Conservation (phyloP, 2,113 vertebrate species). For the Nicator chloris region DNA sequence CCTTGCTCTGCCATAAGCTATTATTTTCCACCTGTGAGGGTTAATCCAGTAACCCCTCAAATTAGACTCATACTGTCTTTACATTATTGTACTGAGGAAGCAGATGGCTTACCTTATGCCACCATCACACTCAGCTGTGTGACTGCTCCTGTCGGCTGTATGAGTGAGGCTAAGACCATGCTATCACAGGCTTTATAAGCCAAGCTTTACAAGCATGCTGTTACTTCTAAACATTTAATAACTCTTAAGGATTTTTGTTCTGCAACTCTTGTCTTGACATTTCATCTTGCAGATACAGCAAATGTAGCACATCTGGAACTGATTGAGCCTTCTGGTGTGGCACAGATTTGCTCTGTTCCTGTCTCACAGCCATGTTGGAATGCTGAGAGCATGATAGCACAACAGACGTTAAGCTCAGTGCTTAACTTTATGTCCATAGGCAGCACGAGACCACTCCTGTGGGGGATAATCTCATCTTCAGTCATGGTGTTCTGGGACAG, state of each 20-base stretch:
- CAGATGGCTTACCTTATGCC: neutral
- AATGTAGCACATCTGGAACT: slow-evolving; percentile 39
- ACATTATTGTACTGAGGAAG: neutral
- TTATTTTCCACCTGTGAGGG: neutral
- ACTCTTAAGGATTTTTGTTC: neutral
- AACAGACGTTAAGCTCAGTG: neutral
- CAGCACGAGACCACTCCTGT: neutral
- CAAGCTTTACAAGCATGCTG: neutral
- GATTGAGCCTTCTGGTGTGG: neutral
- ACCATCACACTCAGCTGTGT: neutral
- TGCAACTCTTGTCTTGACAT: neutral
- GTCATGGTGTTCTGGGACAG: neutral
- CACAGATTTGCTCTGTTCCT: slow-evolving; percentile 3
- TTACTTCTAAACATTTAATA: neutral
- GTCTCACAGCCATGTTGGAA: neutral
- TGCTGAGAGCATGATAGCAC: neutral
- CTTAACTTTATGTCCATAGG: neutral
- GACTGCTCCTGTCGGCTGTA: neutral
- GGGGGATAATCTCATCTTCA: neutral
- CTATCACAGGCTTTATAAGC: neutral
- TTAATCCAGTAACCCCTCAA: neutral
- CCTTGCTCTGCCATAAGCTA: neutral
- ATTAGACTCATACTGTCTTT: neutral
- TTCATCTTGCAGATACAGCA: slow-evolving; percentile 22
- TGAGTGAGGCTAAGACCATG: neutral